Base-by-base conservation (phyloP, 1,140 invertebrate species). In the Pachyrhynchus sulphureomaculatus region DNA sequence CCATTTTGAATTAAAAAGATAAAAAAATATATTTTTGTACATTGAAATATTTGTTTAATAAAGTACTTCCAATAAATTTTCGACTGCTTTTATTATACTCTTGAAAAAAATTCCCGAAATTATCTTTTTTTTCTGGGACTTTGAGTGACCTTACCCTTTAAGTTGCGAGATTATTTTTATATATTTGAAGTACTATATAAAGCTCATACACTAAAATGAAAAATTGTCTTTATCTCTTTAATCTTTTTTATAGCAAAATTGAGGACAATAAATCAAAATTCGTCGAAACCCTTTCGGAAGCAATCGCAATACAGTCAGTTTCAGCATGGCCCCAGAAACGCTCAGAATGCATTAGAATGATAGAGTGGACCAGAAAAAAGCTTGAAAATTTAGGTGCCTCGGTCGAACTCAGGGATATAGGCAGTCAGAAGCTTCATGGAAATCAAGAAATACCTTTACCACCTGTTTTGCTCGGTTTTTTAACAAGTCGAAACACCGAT, bases 281-380 rank as follows among this genome's bases (percentile, higher is more conserved):
- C 75, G 91, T 98, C 59, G 76, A 88, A 32, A 85, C 85, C 61
- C 79, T 98, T 29, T 82, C 82, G 57, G 89, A 96, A 72, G 92
- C 89, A 23, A 95, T 98, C 29, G 91, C 88, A 2, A 98, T 99
- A 70, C 88, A 92, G 72, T 97, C 95, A 32, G 93, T 99, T 6
- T 98, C 96, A 13, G 88, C 90, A 73, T 92, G 88, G 87, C 84
- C 87, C n/a, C 86, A 93, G 61, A 82, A 85, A 36, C 79, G 94
- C 47, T 73, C 78, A 29, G 93, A 96, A 57, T 81, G 90, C 45
- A 71, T 81, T 10, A 81, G 80, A 69, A 91, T 93, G 90, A 80
- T 96, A 15, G 77, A 94, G 59, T 97, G 90, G 91, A 85, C 85
- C 23, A 83, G 86, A 48, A 77, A 82, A 34, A 86, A 85, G 72